phyloP scores from a whole-genome alignment of 2,113 vertebrate species.

The Engraulis encrasicolus region DNA sequence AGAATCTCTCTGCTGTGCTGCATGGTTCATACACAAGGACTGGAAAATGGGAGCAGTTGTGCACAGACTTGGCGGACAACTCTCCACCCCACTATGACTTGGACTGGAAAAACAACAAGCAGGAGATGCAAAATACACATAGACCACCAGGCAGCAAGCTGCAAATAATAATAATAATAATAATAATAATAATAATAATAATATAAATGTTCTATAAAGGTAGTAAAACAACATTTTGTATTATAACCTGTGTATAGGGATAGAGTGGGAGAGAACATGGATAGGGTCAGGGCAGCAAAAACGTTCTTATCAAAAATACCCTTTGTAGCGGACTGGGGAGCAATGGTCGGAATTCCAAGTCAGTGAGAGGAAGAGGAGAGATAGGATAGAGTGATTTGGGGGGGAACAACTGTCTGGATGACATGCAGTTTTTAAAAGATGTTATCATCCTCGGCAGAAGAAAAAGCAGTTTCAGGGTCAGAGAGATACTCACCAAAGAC shows the following conservation, averaged over 20 bases:
- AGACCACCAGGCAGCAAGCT: not conserved
- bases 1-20: not conserved
- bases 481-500: slow-evolving; percentile 45
- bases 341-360: not conserved
- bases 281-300: not conserved
- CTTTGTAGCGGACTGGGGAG: not conserved
- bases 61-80: not conserved
- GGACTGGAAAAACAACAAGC: too few relatives aligned
- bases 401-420: not conserved
- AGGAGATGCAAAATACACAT: not conserved
- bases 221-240: not conserved
- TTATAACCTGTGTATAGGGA: not conserved
- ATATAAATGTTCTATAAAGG: not conserved
- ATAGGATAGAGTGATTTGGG: not conserved
- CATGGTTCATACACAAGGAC: not conserved
- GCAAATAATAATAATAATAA: not conserved
- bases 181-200: not conserved
- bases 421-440: not conserved
- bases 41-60: not conserved
- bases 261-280: not conserved
- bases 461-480: slow-evolving; percentile 30
- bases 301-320: not conserved
- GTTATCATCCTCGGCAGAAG: not conserved
- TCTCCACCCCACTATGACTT: too few relatives aligned
- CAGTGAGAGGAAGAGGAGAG: slow-evolving; percentile 7